Evolutionary conservation across 2,113 vertebrate genomes (phyloP).

Genomic region (Alouatta palliata): DNA sequence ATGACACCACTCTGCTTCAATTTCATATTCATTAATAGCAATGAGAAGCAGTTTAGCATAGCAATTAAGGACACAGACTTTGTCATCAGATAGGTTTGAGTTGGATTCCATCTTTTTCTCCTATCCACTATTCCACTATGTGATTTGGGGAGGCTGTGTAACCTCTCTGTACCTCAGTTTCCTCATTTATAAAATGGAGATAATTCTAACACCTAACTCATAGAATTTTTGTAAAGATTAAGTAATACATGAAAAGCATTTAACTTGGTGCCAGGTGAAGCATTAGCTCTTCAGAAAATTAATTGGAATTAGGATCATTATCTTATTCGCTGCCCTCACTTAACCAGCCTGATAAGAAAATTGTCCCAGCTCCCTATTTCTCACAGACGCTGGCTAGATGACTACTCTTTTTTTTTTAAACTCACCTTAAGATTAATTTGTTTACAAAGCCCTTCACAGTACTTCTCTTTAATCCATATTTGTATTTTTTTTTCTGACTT

Average conservation of each 20-base stretch:
- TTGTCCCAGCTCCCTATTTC: neutral
- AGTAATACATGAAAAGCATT: neutral
- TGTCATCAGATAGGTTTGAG: neutral
- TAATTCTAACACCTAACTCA: neutral
- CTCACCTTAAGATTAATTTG: neutral
- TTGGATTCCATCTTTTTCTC: neutral
- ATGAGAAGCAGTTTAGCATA: constrained; percentile 43
- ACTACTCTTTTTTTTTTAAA: neutral
- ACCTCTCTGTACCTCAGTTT: constrained; percentile 18
- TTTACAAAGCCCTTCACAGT: neutral
- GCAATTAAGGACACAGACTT: constrained; percentile 50
- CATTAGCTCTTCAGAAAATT: neutral
- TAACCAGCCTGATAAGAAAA: neutral
- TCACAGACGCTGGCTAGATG: neutral
- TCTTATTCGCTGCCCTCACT: neutral
- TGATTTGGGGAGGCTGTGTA: neutral
- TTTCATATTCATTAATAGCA: constrained; percentile 64
- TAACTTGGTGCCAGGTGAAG: neutral
- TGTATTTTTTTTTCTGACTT: neutral
- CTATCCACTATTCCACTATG: neutral
- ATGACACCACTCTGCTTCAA: constrained; percentile 60
- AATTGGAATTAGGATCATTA: neutral
- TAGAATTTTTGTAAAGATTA: neutral
- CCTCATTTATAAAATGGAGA: neutral
- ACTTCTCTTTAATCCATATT: neutral